Base-by-base conservation (phyloP, 2,888 invertebrate species). In the Eupithecia subumbrata region DNA sequence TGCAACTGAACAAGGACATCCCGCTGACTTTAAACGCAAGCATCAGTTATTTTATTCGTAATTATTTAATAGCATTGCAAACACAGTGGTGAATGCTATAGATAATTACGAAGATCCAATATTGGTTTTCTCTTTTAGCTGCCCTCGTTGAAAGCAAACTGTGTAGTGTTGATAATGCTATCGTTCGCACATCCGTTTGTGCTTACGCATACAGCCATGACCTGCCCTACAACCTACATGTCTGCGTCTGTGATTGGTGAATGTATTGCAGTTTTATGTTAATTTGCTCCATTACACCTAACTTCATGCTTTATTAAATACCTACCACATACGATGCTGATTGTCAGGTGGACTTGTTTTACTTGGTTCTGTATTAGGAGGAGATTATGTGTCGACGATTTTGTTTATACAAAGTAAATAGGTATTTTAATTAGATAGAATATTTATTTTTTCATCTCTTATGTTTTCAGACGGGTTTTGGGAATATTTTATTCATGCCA, bases 141-240 rank as follows among this genome's bases (percentile, higher is more conserved):
- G 80, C 85, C 40, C 66, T 73, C 34, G 74, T 77, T 77, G 82
- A 82, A 84, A 83, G 84, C 83, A 86, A 79, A 82, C 84, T 84
- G 85, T 86, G 83, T 83, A 87, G 84, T 83, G 77, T 77, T 87
- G 91, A 93, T 92, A 92, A 89, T 90, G 88, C 88, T 91, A 93
- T 93, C 93, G 85, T 84, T 84, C 88, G 90, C 88, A 90, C 91
- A 92, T 94, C 93, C 94, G 93, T 91, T 91, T 89, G 82, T 89
- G 89, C 89, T 91, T 90, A 90, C 91, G 89, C 92, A 90, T 90
- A 85, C 90, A 92, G 90, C 93, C 94, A 91, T 93, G 93, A 94
- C 94, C 94, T 94, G 91, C 93, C 94, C 92, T 92, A 93, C 90
- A 89, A 89, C 94, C 91, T 92, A 92, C 90, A 89, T 89, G 87